Evolutionary conservation across 2,797 vertebrate genomes (phyloP).

Genomic region (Morelia viridis): DNA sequence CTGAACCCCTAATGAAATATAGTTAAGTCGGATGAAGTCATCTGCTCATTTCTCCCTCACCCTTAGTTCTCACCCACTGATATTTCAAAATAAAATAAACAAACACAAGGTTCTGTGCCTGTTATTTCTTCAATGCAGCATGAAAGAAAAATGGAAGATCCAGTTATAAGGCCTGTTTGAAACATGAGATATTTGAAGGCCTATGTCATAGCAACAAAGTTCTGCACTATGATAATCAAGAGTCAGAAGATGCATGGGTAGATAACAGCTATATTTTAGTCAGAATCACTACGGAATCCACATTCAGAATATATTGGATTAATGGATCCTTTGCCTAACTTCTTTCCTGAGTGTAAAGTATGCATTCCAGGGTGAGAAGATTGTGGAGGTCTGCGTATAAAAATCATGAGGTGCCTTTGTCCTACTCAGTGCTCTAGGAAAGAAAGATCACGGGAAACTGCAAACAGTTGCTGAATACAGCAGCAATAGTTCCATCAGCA

Average conservation of each 20-base stretch:
- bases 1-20: not conserved
- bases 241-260: not conserved
- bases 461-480: not conserved
- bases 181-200: not conserved
- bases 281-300: not conserved
- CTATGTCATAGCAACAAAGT: not conserved
- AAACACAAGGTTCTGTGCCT: not conserved
- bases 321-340: not conserved
- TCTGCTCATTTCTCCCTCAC: not conserved
- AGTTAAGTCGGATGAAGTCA: not conserved
- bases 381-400: not conserved
- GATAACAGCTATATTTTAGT: not conserved
- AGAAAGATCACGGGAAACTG: not conserved
- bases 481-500: not conserved
- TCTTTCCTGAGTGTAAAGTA: not conserved
- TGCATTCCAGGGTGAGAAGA: not conserved
- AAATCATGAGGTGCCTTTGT: not conserved
- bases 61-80: not conserved
- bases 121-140: not conserved
- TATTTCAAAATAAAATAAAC: not conserved
- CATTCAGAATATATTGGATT: not conserved
- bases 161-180: not conserved
- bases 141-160: not conserved
- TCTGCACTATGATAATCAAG: not conserved
- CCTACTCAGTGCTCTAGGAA: not conserved